Base-by-base conservation (phyloP, 1,140 invertebrate genomes). In the Liolophura sinensis region DNA sequence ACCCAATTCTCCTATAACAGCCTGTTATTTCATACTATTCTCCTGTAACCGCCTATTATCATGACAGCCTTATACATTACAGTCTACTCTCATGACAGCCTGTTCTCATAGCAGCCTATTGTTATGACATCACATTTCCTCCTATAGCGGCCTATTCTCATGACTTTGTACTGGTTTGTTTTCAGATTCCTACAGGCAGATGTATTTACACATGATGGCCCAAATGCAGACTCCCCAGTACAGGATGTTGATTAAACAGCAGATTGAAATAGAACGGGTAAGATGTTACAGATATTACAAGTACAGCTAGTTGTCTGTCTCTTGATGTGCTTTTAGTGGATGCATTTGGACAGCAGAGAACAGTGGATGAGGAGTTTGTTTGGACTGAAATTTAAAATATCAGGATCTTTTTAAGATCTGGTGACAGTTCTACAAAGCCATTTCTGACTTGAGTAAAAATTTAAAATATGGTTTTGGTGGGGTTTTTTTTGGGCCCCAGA, bases 201-300 rank as follows among this genome's bases (percentile, higher is more conserved):
- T 95, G 83, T 93, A 93, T 80, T 88, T 95, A 86, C 85, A 89
- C 25, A 91, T 92, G 85, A 85, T 96, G 55, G 88, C 92, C 68
- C 88, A 88, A 59, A 94, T 97, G 91, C 91, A 92, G 83, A 88
- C 89, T 65, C 89, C 91, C 1, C 85, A 89, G 16, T 96, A 92
- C 82, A 89, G 90, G 70, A 78, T 86, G 50, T 86, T 90, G n/a
- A 85, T 97, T 14, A 87, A 91, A 54, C 82, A 87, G n/a, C 89
- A 93, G 78, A 93, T 97, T 56, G 89, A 90, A 51, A 88, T 90
- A 73, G 94, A 97, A 84, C 91, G 90, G 87, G 90, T 84, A 69
- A 72, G 74, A 63, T 52, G 20, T 65, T 60, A 24, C n/a, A 63
- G 22, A n/a, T n/a, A n/a, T n/a, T 16, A 20, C 24, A 64, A 6